A percentile compares a stretch with the other conserved stretches of the same genome.
phyloP scores from a whole-genome alignment of 1,140 invertebrate genomes.

The Conopomorpha cramerella region DNA sequence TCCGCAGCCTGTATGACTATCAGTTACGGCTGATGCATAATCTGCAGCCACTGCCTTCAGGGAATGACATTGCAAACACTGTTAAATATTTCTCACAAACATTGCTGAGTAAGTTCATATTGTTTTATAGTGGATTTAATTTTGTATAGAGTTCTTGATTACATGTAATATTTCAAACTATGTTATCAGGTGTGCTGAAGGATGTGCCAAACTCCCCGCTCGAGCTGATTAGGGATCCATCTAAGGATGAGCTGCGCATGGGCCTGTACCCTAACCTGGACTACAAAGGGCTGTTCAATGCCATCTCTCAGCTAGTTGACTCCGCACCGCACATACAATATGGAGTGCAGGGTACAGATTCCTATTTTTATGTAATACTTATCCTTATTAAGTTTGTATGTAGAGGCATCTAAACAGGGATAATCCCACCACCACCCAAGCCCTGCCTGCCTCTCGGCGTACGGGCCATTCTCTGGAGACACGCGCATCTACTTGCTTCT shows the following conservation, averaged over 20 bases:
- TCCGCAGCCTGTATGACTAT: constrained; percentile 94
- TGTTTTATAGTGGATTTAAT: too few species aligned
- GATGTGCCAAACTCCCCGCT: constrained; percentile 91
- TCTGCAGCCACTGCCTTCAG: constrained; percentile 88
- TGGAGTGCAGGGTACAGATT: constrained; percentile 73
- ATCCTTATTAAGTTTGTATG: too few species aligned
- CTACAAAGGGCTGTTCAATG: constrained; percentile 91
- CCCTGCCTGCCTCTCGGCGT: too few species aligned
- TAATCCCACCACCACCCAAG: too few species aligned
- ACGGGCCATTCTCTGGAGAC: too few species aligned
- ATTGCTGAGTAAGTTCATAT: constrained; percentile 82
- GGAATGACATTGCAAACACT: constrained; percentile 94
- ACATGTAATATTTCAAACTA: too few species aligned
- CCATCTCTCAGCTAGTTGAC: constrained; percentile 80
- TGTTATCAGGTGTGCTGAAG: constrained; percentile 82
- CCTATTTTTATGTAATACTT: not conserved
- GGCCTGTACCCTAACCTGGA: constrained; percentile 92
- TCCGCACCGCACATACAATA: constrained; percentile 82
- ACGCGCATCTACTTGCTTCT: too few species aligned
- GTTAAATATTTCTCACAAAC: constrained; percentile 98
- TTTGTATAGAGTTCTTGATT: too few species aligned
- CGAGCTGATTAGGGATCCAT: constrained; percentile 84
- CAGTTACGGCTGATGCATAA: constrained; percentile 91
- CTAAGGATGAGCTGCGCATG: constrained; percentile 84
- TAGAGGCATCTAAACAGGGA: too few species aligned